phyloP scores from a whole-genome alignment of 1,140 invertebrate species.

The Diuraphis noxia region DNA sequence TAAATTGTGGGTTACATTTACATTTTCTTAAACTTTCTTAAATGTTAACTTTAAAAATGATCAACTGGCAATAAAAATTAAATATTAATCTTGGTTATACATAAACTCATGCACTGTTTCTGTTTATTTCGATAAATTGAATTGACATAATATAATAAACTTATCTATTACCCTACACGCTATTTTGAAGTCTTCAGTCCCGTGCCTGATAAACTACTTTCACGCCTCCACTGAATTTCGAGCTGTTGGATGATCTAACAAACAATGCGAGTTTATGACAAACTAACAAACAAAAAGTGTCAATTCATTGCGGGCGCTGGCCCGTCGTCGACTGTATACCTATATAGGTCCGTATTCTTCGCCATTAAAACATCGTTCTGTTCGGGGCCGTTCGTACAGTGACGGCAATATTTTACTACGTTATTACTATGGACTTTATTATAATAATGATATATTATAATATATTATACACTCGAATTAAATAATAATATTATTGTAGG shows the following conservation, averaged over 20 bases:
- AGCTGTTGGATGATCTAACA: no score
- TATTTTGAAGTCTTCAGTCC: no score
- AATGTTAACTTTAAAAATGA: not conserved
- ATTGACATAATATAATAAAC: not conserved
- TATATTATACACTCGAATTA: no score
- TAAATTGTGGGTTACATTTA: not conserved
- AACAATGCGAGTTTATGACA: no score
- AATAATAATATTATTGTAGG: not conserved
- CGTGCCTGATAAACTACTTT: not conserved
- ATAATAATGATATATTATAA: no score
- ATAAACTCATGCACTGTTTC: not conserved
- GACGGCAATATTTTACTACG: no score
- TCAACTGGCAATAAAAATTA: not conserved
- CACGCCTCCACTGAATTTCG: no score
- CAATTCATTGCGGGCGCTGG: not conserved
- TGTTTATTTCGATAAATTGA: no score
- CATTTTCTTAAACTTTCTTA: not conserved
- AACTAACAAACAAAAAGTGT: not conserved
- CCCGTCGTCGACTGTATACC: not conserved
- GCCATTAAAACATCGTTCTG: not conserved
- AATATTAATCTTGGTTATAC: not conserved
- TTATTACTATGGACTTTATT: not conserved
- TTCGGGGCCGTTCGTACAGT: not conserved
- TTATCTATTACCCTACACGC: no score
- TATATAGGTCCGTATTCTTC: not conserved